phyloP scores from a whole-genome alignment of 1,140 invertebrate genomes.

The Oryzaephilus surinamensis region DNA sequence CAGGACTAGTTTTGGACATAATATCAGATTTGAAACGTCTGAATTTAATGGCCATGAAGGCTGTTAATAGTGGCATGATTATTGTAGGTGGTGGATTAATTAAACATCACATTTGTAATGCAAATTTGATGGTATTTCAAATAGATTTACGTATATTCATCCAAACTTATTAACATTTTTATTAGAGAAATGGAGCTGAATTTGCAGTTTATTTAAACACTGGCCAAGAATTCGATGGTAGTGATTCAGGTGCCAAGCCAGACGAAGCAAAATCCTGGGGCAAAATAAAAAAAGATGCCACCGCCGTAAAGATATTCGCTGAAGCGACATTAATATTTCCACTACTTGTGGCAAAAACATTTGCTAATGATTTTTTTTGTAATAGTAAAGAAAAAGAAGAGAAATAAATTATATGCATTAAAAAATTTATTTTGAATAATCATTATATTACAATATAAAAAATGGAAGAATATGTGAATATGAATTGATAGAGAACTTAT shows the following conservation, averaged over 20 bases:
- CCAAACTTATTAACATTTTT: conserved; percentile 15
- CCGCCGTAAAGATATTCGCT: conserved; percentile 91
- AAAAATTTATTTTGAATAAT: conserved; percentile 7
- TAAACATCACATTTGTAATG: conserved; percentile 99
- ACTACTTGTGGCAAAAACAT: conserved; percentile 89
- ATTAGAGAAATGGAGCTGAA: conserved; percentile 94
- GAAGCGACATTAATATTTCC: conserved; percentile 96
- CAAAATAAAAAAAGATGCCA: conserved; percentile 82
- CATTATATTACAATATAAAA: background rate
- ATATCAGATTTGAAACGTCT: conserved; percentile 83
- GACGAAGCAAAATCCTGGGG: conserved; percentile 99
- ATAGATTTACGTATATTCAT: conserved; percentile 2
- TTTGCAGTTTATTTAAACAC: conserved; percentile 96
- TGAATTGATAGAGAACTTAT: background rate
- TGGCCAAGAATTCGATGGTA: conserved; percentile 96
- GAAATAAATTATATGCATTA: conserved; percentile 7
- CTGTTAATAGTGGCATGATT: conserved; percentile 88
- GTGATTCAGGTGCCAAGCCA: conserved; percentile 92
- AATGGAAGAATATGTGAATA: background rate
- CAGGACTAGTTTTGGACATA: conserved; percentile 90
- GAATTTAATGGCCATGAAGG: conserved; percentile 93
- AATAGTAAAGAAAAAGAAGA: conserved; percentile 9
- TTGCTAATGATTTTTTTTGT: conserved; percentile 56
- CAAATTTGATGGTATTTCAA: conserved; percentile 77
- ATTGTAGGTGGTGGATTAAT: conserved; percentile 93